Conservation (phyloP, 2,113 vertebrate genomes). For the Crotalus helleri region DNA sequence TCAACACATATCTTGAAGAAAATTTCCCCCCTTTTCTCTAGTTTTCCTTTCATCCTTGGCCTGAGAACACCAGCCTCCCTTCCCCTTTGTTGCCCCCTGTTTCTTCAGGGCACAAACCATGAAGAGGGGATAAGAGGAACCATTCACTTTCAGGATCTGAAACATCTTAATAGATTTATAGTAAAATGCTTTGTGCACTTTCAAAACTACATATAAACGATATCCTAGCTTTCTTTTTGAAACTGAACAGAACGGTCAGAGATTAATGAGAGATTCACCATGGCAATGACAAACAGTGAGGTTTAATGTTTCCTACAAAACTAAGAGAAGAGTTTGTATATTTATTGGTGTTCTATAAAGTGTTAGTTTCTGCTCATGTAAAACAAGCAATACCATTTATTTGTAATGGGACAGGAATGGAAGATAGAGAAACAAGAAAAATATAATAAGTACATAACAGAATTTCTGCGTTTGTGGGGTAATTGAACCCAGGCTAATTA, state of each 20-base stretch:
- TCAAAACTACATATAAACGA: slow-evolving; percentile 23
- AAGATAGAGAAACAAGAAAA: neutral
- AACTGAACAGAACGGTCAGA: slow-evolving; percentile 1
- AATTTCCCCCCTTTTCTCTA: neutral
- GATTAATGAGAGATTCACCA: neutral
- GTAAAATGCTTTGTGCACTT: slow-evolving; percentile 47
- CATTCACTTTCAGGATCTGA: slow-evolving; percentile 41
- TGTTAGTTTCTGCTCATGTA: neutral
- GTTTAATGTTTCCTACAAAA: neutral
- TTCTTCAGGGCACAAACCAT: slow-evolving; percentile 29
- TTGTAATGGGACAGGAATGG: neutral
- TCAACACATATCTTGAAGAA: neutral
- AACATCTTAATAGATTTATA: slow-evolving; percentile 66
- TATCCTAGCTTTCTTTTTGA: slow-evolving; percentile 38
- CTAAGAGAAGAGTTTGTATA: neutral
- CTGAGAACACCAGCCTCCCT: neutral
- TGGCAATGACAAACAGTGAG: neutral
- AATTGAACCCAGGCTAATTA: neutral
- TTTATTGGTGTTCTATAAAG: neutral
- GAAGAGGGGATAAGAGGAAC: slow-evolving; percentile 59
- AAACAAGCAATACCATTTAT: neutral
- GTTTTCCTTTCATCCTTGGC: neutral
- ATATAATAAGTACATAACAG: neutral
- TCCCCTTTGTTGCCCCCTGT: slow-evolving; percentile 19
- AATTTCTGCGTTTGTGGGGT: neutral